These are phyloP conservation scores for Drosophila malerkotliana DNA, from an alignment of 1,140 invertebrate species.

Conservation along the genomic window DNA sequence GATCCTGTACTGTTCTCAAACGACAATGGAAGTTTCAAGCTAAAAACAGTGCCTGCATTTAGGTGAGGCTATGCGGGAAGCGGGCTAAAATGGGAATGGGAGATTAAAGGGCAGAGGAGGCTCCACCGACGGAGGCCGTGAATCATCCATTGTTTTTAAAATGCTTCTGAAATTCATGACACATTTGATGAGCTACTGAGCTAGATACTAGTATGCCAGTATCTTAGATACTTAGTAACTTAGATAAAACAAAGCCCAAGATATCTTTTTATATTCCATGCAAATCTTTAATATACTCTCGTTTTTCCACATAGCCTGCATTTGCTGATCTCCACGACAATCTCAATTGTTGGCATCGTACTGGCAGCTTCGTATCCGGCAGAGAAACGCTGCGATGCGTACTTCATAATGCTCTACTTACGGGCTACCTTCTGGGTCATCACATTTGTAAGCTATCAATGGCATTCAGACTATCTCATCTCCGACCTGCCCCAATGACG, in stretches of 20 bases:
- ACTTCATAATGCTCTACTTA: conserved; percentile 88
- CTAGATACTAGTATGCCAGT: too few relatives aligned
- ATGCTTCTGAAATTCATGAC: neutral
- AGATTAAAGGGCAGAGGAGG: neutral
- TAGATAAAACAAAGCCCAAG: too few relatives aligned
- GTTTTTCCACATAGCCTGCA: conserved; percentile 76
- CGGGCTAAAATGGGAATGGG: neutral
- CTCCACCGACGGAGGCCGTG: conserved; percentile 25
- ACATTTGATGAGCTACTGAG: too few relatives aligned
- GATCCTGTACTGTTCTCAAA: conserved; percentile 65
- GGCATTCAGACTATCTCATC: neutral
- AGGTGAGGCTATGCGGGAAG: conserved; percentile 56
- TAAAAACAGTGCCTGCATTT: conserved; percentile 81
- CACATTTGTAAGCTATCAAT: conserved; percentile 85
- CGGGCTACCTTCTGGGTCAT: conserved; percentile 87
- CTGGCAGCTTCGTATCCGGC: conserved; percentile 86
- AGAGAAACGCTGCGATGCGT: conserved; percentile 86
- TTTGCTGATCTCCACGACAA: conserved; percentile 84
- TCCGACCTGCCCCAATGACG: conserved; percentile 43
- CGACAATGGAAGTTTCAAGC: conserved; percentile 63
- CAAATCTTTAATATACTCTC: neutral
- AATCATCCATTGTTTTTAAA: conserved; percentile 39
- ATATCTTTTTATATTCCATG: too few relatives aligned
- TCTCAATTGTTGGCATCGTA: conserved; percentile 86
- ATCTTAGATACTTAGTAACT: too few relatives aligned